Evolutionary conservation across 2,113 vertebrate species (phyloP), one percentile per base, ranked within the genome.

Genomic region (Periophthalmus modestus): DNA sequence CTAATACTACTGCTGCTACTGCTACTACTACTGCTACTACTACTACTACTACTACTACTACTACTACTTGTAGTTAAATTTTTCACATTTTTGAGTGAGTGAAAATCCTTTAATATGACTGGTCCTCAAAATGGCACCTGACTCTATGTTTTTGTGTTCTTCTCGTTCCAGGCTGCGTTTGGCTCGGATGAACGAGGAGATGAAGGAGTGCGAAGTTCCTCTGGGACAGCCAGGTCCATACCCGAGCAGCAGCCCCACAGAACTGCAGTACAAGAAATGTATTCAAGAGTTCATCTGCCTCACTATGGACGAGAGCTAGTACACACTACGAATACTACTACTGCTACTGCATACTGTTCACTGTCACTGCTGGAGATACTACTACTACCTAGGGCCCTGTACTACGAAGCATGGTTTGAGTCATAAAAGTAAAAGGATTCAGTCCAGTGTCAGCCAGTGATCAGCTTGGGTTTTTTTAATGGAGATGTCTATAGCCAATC

Each of bases 141-240:
- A 7, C 15, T 50, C 18, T 99, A 83, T 95, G 95, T 93, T 4
- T 48, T 4, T 43, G 11, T 21, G 3, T 28, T 59, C 33, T 11
- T 61, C 5, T 16, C 14, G 50, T 36, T 33, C 11, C 68, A 99
- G 98, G 89, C 93, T 99, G 89, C 97, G 97, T 58, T 92, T 99
- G 72, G 97, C 98, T 0, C 94, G 97, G 89, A 99, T 99, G 97
- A 99, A 98, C 66, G 98, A 99, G 91, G 98, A 99, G 88, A 99
- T 99, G 97, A 95, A 97, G 2, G 97, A 98, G 90, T 95, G 97
- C 0, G 97, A 99, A 89, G 94, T 96, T 74, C 95, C 95, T 21
- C 93, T 96, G 83, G 97, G 97, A 90, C 98, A 99, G 88, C 94
- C 97, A 99, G 98, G 98, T 98, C 96, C 96, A 96, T 98, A 96